Evolutionary conservation across 1,140 invertebrate genomes (phyloP).

Genomic region (Cotesia typhae): DNA sequence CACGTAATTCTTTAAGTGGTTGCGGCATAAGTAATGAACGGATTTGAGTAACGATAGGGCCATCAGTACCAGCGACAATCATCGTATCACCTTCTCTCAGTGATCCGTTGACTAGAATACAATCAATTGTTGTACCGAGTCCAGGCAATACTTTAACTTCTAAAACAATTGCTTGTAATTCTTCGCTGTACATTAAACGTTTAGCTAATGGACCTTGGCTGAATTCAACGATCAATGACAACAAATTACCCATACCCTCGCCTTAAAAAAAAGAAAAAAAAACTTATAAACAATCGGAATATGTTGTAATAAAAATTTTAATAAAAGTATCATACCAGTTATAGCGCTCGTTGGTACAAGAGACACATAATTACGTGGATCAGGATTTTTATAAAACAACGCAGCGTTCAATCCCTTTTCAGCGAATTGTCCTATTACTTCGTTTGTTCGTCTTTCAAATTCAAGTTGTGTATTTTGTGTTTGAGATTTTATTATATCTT

Average conservation of each 20-base stretch:
- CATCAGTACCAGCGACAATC: conserved; percentile 96
- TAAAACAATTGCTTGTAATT: conserved; percentile 96
- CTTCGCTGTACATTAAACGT: conserved; percentile 90
- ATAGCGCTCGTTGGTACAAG: conserved; percentile 98
- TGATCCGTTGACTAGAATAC: conserved; percentile 96
- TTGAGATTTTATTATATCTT: conserved; percentile 91
- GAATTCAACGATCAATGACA: conserved; percentile 91
- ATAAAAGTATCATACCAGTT: conserved; percentile 68
- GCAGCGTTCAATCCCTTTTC: conserved; percentile 96
- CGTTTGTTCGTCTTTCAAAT: conserved; percentile 90
- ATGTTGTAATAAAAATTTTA: conserved; percentile 1
- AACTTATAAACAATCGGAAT: neutral
- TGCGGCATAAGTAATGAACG: conserved; percentile 97
- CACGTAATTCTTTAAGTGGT: conserved; percentile 96
- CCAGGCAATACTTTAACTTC: conserved; percentile 99
- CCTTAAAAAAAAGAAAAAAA: conserved; percentile 58
- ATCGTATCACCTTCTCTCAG: conserved; percentile 93
- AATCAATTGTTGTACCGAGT: conserved; percentile 98
- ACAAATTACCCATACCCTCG: conserved; percentile 98
- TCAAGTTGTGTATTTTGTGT: conserved; percentile 88
- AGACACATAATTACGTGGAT: conserved; percentile 91
- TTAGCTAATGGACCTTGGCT: conserved; percentile 92
- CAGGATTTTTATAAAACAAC: conserved; percentile 95
- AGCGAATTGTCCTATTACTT: conserved; percentile 92
- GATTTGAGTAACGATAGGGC: conserved; percentile 97